Evolutionary conservation across 2,888 invertebrate genomes (phyloP), one percentile per base, ranked within the genome.

Genomic region (Pimpla rufipes): DNA sequence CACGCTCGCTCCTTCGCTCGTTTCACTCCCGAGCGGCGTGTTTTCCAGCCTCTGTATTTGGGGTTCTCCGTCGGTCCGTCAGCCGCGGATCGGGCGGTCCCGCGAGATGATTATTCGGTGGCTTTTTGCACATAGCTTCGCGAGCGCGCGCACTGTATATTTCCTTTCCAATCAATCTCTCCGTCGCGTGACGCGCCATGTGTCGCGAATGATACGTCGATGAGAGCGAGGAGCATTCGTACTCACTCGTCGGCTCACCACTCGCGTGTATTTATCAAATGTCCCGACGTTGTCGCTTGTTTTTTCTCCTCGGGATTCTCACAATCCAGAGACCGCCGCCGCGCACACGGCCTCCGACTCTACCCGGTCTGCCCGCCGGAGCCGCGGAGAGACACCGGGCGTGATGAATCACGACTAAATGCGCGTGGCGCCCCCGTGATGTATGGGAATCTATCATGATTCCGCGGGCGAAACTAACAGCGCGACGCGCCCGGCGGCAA

Each of bases 81-180:
- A 3, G 29, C 5, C 29, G 29, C n/a, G 62, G 45, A 35, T 59
- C n/a, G 67, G 45, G 71, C 21, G 59, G 23, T 64, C 35, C 29
- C 71, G 45, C 59, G 50, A 29, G 76, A 79, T 79, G 59, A 79
- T 79, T 71, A 83, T 83, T 83, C 74, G 67, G 79, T 29, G 76
- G 64, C 45, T 70, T 62, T 67, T 66, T 70, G 64, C 70, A 70
- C 42, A 29, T 29, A 29, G 29, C 29, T 5, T 29, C 47, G n/a
- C n/a, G n/a, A n/a, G n/a, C 59, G 42, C 23, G 55, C 40, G 23
- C 50, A 73, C 52, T 67, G 23, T 47, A 29, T 29, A 76, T 83
- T 68, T 71, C 76, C 71, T 50, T 77, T 77, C 55, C 83, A 79
- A 83, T 83, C 83, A 73, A 83, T 83, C 83, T 79, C 70, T 16